Evolutionary conservation across 2,113 vertebrate species (phyloP), one percentile per base, ranked within the genome.

Genomic region (Callopanchax toddi): DNA sequence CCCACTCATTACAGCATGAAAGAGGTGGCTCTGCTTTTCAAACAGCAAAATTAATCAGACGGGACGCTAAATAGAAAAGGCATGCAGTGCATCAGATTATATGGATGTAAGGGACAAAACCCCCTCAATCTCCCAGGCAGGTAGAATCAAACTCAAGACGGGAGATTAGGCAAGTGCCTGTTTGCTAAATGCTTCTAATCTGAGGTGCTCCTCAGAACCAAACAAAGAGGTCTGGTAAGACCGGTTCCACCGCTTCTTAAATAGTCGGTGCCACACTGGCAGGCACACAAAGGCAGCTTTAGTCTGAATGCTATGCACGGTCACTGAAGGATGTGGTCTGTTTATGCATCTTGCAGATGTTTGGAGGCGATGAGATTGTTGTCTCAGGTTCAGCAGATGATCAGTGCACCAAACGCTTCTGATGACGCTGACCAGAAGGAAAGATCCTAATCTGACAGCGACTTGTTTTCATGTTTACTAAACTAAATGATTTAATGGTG

Each of bases 211-310:
- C 22, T 74, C 65, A 60, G 50, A 70, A 82, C 76, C 72, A 86
- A 83, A 92, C 90, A 91, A 90, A 81, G 83, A 81, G 71, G 43
- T 73, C 89, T 13, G 56, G 90, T 72, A 76, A n/a, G 78, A 93
- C 92, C 79, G 80, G 92, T 93, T 89, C 36, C 20, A 50, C 92
- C 37, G 66, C 91, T 82, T 78, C 64, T 67, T n/a, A n/a, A n/a
- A 53, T 69, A 53, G 81, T 91, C 67, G 82, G 60, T 61, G 79
- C 52, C 81, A 82, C 76, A 61, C 73, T 23, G 18, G 67, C 75
- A 40, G 77, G 52, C 60, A 56, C 45, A 93, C 89, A 92, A 93
- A 89, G 86, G 83, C 49, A 44, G 49, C 87, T 86, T 88, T 70
- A 89, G 82, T 54, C 42, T 44, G 21, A 26, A 26, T 42, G 60